These are phyloP conservation scores for Orussus abietinus DNA, from an alignment of 1,140 invertebrate species.

Conservation along the genomic window DNA sequence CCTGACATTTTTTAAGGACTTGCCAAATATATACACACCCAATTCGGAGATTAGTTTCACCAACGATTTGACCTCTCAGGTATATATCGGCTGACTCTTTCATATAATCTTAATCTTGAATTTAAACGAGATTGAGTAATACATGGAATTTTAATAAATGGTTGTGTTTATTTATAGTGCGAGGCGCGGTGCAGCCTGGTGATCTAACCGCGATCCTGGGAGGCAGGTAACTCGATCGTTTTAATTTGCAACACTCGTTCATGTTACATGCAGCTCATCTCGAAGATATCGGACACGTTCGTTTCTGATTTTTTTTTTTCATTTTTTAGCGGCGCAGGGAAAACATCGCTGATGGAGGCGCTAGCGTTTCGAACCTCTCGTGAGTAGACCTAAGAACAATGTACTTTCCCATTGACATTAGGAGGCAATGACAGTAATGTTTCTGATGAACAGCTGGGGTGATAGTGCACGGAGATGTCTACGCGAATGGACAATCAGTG, in stretches of 20 bases:
- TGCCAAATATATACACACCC: too few species aligned
- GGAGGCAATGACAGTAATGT: too few species aligned
- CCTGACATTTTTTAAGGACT: too few species aligned
- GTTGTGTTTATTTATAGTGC: conserved; percentile 58
- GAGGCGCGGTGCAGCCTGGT: conserved; percentile 74
- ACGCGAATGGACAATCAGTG: conserved; percentile 66
- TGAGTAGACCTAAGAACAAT: conserved; percentile 39
- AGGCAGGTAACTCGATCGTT: conserved; percentile 62
- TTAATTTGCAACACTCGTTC: conserved; percentile 8
- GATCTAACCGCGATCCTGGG: conserved; percentile 87
- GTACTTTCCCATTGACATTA: conserved; percentile 7
- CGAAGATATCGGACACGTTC: conserved; percentile 44
- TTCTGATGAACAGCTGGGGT: conserved; percentile 55
- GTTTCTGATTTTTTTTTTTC: conserved; percentile 13
- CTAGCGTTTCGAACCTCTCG: conserved; percentile 73
- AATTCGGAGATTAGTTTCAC: too few species aligned
- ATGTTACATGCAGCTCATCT: conserved; percentile 1
- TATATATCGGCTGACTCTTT: too few species aligned
- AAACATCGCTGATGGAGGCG: conserved; percentile 90
- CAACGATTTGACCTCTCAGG: too few species aligned
- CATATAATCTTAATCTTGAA: too few species aligned
- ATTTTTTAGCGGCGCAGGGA: conserved; percentile 86
- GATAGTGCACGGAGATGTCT: conserved; percentile 70
- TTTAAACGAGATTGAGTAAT: too few species aligned
- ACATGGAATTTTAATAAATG: too few species aligned